Base-by-base conservation (phyloP, 2,888 invertebrate species). In the Arrhopalites spinosus region DNA sequence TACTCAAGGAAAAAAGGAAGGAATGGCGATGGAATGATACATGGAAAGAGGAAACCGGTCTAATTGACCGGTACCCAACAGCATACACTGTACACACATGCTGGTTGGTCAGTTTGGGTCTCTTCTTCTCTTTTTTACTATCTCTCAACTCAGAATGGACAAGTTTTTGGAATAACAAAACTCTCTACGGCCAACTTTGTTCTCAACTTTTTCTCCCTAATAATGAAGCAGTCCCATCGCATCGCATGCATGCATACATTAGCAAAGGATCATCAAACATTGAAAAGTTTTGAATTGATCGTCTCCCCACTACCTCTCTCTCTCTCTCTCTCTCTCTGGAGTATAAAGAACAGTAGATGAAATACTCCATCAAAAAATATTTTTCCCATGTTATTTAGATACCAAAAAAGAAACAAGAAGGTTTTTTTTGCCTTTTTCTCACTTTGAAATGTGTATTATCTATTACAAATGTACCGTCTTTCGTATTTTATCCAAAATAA, bases 211-310 rank as follows among this genome's bases (percentile, higher is more conserved):
- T 11, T 36, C 11, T 36, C n/a, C 5, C 36, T 36, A 36, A 36
- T 36, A 36, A 36, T 11, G 36, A 36, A 36, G 11, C 3, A 36
- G n/a, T 23, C 53, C 53, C 20, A 59, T 25, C 36, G 5, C 25
- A 59, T 59, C 59, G 59, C 59, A 59, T 59, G 59, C 59, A 59
- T 59, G 59, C 59, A 59, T 59, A 59, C 59, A 59, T 59, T 59
- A 59, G 59, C 27, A 23, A n/a, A n/a, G 36, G 11, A 36, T 25
- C 15, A 59, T 59, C 59, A 23, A 59, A 59, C 59, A 59, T 59
- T 59, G 23, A 59, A 59, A 59, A 59, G 59, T 59, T n/a, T 59
- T 23, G 59, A 27, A 59, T 59, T 59, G 59, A 59, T 25, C 59
- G 25, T 59, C 59, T 15, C 13, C 11, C 53, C n/a, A 7, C 50